Percentiles rank a stretch among this genome's conserved stretches.
Evolutionary conservation across 2,797 vertebrate genomes (phyloP).

Genomic region (Enteromius viviparus): DNA sequence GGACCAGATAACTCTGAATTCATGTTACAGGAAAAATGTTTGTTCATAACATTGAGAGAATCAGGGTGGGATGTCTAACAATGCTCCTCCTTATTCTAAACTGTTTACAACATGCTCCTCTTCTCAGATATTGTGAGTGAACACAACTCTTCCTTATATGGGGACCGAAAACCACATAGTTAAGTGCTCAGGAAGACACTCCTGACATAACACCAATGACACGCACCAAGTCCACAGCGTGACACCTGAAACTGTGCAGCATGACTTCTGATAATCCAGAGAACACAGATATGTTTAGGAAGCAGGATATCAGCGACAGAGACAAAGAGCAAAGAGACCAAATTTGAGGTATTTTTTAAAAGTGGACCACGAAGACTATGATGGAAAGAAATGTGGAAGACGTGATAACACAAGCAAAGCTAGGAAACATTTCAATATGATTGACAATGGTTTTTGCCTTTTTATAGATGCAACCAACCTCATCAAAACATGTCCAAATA

Average conservation of each 20-base stretch:
- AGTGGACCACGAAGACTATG: neutral
- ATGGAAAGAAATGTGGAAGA: neutral
- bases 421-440: neutral
- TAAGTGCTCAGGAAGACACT: conserved; percentile 54
- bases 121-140: conserved; percentile 61
- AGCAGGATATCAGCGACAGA: neutral
- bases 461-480: neutral
- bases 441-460: neutral
- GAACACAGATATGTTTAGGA: neutral
- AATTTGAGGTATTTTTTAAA: neutral
- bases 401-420: neutral
- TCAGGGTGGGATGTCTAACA: conserved; percentile 57
- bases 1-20: neutral
- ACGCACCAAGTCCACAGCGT: neutral
- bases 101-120: conserved; percentile 74
- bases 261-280: neutral
- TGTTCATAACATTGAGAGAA: neutral
- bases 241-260: neutral
- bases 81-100: conserved; percentile 68
- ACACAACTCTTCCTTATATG: conserved; percentile 77
- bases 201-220: conserved; percentile 15
- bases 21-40: neutral
- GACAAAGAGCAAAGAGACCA: neutral
- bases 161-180: conserved; percentile 68
- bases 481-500: neutral